Evolutionary conservation across 2,113 vertebrate genomes (phyloP).

Genomic region (Calidris pygmaea): DNA sequence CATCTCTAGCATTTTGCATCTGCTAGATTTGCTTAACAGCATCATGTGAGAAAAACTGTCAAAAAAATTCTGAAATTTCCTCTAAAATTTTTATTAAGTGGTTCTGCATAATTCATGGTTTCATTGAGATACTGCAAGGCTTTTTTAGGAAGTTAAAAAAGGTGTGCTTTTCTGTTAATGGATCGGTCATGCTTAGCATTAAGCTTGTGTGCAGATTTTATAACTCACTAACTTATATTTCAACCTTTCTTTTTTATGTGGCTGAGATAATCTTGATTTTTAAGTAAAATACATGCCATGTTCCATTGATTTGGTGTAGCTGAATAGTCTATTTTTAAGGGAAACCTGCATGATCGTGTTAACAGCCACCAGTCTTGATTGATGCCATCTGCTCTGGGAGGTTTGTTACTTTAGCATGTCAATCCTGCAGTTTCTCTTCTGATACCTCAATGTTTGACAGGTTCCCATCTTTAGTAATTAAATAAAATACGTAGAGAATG

Average conservation of each 20-base stretch:
- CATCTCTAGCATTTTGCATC: not conserved
- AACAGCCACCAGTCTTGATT: slow-evolving; percentile 38
- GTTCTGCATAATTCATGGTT: not conserved
- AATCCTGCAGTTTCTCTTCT: slow-evolving; percentile 10
- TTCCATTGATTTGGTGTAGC: not conserved
- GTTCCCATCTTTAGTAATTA: not conserved
- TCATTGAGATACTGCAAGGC: not conserved
- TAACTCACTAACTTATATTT: not conserved
- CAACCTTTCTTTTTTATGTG: not conserved
- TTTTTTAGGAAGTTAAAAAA: not conserved
- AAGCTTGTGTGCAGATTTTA: not conserved
- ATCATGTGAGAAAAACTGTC: not conserved
- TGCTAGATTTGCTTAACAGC: not conserved
- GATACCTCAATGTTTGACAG: slow-evolving; percentile 34
- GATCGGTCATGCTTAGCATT: not conserved
- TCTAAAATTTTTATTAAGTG: not conserved
- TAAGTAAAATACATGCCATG: not conserved
- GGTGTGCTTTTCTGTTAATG: not conserved
- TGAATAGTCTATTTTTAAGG: slow-evolving; percentile 12
- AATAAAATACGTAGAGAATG: not conserved
- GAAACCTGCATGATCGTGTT: not conserved
- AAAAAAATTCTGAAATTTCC: not conserved
- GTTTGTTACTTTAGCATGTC: slow-evolving; percentile 29
- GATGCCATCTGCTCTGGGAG: slow-evolving; percentile 34
- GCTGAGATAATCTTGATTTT: not conserved